These are phyloP conservation scores for Harlomillsia oculata DNA, from an alignment of 1,140 invertebrate genomes.

Conservation along the genomic window DNA sequence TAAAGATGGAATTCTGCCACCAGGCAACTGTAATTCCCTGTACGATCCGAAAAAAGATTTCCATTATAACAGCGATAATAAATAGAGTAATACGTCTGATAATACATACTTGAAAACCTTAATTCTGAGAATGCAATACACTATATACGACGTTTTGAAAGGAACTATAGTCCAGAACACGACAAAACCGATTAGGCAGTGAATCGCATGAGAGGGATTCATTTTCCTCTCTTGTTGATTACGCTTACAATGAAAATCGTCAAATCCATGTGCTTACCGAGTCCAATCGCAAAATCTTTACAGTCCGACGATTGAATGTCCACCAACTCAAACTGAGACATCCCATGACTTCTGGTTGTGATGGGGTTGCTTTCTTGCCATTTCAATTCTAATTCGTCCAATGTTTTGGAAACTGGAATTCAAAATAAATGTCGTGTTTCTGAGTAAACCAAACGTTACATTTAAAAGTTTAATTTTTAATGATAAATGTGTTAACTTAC, in stretches of 20 bases:
- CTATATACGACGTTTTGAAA: too few relatives aligned
- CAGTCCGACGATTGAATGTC: conserved; percentile 41
- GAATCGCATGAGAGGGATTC: too few relatives aligned
- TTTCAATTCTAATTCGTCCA: conserved; percentile 43
- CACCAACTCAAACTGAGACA: conserved; percentile 47
- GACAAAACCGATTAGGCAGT: too few relatives aligned
- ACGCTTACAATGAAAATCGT: too few relatives aligned
- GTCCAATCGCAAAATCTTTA: too few relatives aligned
- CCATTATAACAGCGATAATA: neutral
- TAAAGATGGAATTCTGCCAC: conserved; percentile 47
- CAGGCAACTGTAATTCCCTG: conserved; percentile 54
- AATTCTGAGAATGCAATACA: neutral
- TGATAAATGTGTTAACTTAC: conserved; percentile 41
- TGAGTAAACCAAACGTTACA: too few relatives aligned
- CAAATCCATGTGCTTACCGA: too few relatives aligned
- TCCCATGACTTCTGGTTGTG: conserved; percentile 43
- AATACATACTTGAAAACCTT: neutral
- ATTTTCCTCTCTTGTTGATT: too few relatives aligned
- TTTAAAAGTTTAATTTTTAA: too few relatives aligned
- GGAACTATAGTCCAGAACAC: too few relatives aligned
- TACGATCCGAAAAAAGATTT: conserved; percentile 14
- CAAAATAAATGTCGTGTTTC: conserved; percentile 16
- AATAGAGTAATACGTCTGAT: neutral
- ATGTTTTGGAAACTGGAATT: conserved; percentile 47
- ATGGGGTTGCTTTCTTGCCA: conserved; percentile 45